These are phyloP conservation scores for Callitettix versicolor DNA, from an alignment of 1,140 invertebrate species.

Conservation along the genomic window DNA sequence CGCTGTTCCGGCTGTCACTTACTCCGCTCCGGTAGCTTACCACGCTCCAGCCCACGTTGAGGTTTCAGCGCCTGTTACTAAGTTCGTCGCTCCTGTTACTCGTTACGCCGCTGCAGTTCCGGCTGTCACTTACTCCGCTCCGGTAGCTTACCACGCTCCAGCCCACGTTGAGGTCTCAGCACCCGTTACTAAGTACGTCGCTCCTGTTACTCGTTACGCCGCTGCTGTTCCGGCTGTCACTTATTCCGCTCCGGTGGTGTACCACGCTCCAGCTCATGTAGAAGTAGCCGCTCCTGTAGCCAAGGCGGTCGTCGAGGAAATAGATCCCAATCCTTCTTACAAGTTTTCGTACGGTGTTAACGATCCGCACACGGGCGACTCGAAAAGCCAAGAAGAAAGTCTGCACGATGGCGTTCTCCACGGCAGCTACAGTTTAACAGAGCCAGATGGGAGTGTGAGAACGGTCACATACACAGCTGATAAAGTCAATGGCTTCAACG, in stretches of 20 bases:
- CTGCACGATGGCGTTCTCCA: slow-evolving; percentile 40
- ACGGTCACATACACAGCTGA: slow-evolving; percentile 49
- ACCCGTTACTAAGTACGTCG: slow-evolving; percentile 18
- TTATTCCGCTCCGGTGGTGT: not conserved
- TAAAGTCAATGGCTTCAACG: slow-evolving; percentile 47
- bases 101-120: not conserved
- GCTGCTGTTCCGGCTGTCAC: slow-evolving; percentile 13
- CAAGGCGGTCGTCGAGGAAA: slow-evolving; percentile 13
- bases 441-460: slow-evolving; percentile 46
- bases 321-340: slow-evolving; percentile 11
- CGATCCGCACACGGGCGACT: slow-evolving; percentile 38
- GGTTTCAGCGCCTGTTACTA: slow-evolving; percentile 23
- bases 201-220: slow-evolving; percentile 21
- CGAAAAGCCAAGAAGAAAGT: slow-evolving; percentile 38
- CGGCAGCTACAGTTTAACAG: slow-evolving; percentile 42
- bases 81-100: slow-evolving; percentile 4
- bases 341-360: slow-evolving; percentile 36
- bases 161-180: slow-evolving; percentile 20
- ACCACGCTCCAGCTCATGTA: not conserved
- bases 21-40: slow-evolving; percentile 11
- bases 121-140: slow-evolving; percentile 6
- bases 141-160: slow-evolving; percentile 11
- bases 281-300: slow-evolving; percentile 16
- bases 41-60: slow-evolving; percentile 13
- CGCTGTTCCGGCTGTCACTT: slow-evolving; percentile 1